Evolutionary conservation across 2,888 invertebrate species (phyloP), one percentile per base, ranked within the genome.

Genomic region (Alitta virens): DNA sequence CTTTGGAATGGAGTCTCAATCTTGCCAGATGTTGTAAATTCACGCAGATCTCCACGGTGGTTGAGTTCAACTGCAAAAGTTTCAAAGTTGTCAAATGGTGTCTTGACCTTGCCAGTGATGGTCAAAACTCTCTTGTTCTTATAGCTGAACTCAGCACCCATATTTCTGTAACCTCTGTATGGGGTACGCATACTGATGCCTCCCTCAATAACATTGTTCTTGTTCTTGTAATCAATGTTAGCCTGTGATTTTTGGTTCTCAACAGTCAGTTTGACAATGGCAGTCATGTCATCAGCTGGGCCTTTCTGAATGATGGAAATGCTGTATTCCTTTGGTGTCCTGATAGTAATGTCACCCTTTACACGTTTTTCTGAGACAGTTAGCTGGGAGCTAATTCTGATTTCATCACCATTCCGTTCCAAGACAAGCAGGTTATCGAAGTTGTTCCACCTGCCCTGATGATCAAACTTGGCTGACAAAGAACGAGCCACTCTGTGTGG

Each of bases 401-500:
- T 25, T 23, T 54, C 33, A 7, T 59, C n/a, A 21, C 56, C 59
- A 50, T 63, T 63, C 40, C 25, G 26, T n/a, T 24, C 53, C 26
- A 63, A 1, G n/a, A 42, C 50, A 18, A 43, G 40, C 38, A 52
- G 58, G 49, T 59, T 63, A 2, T 49, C 40, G 63, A 64, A 62
- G 27, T 49, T 62, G 33, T 40, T 49, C 12, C 58, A 24, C 27
- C 25, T 24, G 25, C 52, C 60, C 33, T 61, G 43, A 18, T 61
- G 60, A 33, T 42, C 52, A 21, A 56, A 51, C 26, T 64, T 38
- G 16, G 61, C 27, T 23, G 33, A 12, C 16, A 56, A 18, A 14
- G 46, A 40, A 7, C 54, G 26, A 3, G 58, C 1, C 2, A 18
- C 16, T 23, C 33, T 26, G 53, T 38, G 60, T 52, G 64, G 64